Evolutionary conservation across 2,888 invertebrate species (phyloP).

Genomic region (Gymnoscelis rufifasciata): DNA sequence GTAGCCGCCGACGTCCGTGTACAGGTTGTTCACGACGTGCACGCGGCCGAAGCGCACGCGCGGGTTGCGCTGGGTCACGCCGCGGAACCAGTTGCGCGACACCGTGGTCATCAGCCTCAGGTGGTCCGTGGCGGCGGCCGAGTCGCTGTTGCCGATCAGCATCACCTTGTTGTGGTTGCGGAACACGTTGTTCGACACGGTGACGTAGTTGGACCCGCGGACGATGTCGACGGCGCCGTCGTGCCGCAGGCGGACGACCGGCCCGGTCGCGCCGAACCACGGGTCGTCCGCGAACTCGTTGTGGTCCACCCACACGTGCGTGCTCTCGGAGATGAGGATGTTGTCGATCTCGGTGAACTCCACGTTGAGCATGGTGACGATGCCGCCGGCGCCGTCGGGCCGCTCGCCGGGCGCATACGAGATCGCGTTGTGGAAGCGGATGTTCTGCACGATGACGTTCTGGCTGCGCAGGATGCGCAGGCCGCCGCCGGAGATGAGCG

Average conservation of each 20-base stretch:
- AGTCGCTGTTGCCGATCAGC: conserved; percentile 20
- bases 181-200: conserved; percentile 26
- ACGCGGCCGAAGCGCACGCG: conserved; percentile 21
- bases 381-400: conserved; percentile 20
- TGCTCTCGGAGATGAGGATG: conserved; percentile 7
- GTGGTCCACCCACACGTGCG: conserved; percentile 24
- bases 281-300: conserved; percentile 25
- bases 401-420: conserved; percentile 20
- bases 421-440: conserved; percentile 22
- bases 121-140: conserved; percentile 18
- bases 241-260: conserved; percentile 19
- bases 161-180: conserved; percentile 24
- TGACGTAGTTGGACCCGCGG: conserved; percentile 22
- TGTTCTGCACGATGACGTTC: conserved; percentile 24
- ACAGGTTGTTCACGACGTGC: conserved; percentile 25
- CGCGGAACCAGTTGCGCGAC: conserved; percentile 21
- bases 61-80: conserved; percentile 22
- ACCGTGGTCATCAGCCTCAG: conserved; percentile 17
- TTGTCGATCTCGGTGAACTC: conserved; percentile 22
- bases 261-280: conserved; percentile 12
- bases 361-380: not conserved
- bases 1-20: conserved; percentile 19
- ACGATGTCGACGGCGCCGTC: conserved; percentile 25
- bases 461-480: conserved; percentile 9
- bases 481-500: conserved; percentile 22